Base-by-base conservation (phyloP, 2,888 invertebrate species). In the Catocala nupta region DNA sequence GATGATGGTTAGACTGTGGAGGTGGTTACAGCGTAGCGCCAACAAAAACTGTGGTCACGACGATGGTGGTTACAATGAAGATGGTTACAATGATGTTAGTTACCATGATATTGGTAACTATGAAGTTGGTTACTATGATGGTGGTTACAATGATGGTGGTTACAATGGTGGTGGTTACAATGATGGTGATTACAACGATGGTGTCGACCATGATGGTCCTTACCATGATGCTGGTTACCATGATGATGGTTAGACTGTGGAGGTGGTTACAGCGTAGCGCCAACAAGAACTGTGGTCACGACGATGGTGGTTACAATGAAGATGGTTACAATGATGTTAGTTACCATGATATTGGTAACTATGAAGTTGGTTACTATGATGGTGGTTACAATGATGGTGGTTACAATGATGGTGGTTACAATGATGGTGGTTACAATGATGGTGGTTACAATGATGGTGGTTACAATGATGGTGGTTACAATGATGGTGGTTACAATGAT, bases 1-100 rank as follows among this genome's bases (percentile, higher is more conserved):
- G 60, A 47, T 55, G 49, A 48, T 10, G 11, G 55, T 54, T 43
- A 68, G 52, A 57, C 39, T 49, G 44, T 8, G 42, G 33, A n/a
- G 43, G 5, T 44, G 51, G 34, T 16, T 51, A 34, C 42, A 36
- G 45, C 44, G 57, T 57, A 44, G 51, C 44, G 25, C 34, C 16
- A 8, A 48, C 5, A 9, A 48, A 0, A 8, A 16, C 11, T 5
- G 9, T 45, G 13, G n/a, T 45, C 12, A 12, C 6, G 12, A 12
- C 6, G 45, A 12, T 11, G 12, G 5, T 48, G 25, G 25, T 48
- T 48, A 25, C 10, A 9, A 9, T 47, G 10, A 47, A 16, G 13
- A 47, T 47, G 10, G 47, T 13, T 8, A n/a, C 12, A 45, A 7
- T 5, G 44, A 13, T 42, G 43, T 5, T 36, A 36, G 44, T n/a